A percentile compares a stretch with the other conserved stretches of the same genome.
These are phyloP conservation scores for Sebastes wilsoni DNA, from an alignment of 2,797 vertebrate species.

Conservation along the genomic window DNA sequence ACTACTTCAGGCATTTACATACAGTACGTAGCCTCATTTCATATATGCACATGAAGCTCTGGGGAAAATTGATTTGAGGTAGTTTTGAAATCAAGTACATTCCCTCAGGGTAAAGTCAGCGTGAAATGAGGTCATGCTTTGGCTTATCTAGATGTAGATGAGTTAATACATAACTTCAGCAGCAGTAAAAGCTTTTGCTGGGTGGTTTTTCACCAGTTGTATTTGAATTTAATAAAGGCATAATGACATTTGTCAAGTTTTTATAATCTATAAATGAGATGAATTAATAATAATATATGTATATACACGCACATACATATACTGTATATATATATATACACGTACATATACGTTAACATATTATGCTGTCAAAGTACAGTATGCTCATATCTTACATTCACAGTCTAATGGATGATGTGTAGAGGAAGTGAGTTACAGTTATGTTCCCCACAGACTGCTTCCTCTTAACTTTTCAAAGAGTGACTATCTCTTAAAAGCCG, in stretches of 20 bases:
- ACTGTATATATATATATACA: neutral
- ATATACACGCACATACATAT: neutral
- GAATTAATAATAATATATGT: neutral
- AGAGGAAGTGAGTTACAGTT: slow-evolving; percentile 54
- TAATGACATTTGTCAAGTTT: neutral
- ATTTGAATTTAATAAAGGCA: neutral
- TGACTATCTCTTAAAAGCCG: neutral
- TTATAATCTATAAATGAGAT: no score
- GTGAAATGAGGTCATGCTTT: slow-evolving; percentile 53
- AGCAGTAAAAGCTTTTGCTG: neutral
- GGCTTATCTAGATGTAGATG: slow-evolving; percentile 47
- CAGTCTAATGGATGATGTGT: slow-evolving; percentile 2
- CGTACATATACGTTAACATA: no score
- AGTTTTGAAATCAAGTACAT: slow-evolving; percentile 65
- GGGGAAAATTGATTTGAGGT: slow-evolving; percentile 36
- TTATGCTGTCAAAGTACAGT: neutral
- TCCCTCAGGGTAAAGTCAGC: slow-evolving; percentile 32
- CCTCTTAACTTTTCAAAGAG: slow-evolving; percentile 47
- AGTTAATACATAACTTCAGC: slow-evolving; percentile 27
- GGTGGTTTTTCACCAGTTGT: neutral
- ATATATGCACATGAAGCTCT: neutral
- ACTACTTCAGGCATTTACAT: slow-evolving; percentile 19
- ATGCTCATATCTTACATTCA: neutral
- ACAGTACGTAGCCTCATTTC: slow-evolving; percentile 8
- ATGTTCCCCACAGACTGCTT: slow-evolving; percentile 29